A percentile compares a stretch with the other conserved stretches of the same genome.
Conservation (phyloP, 2,888 invertebrate genomes). For the Eumerus sabulonum region DNA sequence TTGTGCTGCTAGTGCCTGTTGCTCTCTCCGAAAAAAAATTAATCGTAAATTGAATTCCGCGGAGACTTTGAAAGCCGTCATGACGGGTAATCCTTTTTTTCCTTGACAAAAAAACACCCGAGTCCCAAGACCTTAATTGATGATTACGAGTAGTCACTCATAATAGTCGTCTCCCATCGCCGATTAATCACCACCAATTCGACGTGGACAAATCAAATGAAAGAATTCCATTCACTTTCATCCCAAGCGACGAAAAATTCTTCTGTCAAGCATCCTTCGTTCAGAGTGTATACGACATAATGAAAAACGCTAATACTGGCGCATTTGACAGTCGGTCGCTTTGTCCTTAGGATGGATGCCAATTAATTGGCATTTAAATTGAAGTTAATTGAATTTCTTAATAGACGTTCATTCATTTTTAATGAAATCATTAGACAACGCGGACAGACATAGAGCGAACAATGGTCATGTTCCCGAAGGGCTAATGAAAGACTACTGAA, state of each 20-base stretch:
- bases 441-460: neutral
- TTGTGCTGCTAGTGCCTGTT: too few species aligned
- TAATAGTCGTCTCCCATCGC: too few species aligned
- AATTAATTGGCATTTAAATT: slow-evolving; percentile 63
- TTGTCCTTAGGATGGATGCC: slow-evolving; percentile 28
- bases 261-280: too few species aligned
- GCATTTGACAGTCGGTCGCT: slow-evolving; percentile 32
- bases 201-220: slow-evolving; percentile 37
- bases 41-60: too few species aligned
- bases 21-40: too few species aligned
- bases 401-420: slow-evolving; percentile 64
- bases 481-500: slow-evolving; percentile 17
- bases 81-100: too few species aligned
- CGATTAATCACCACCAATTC: slow-evolving; percentile 38
- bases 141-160: too few species aligned
- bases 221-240: slow-evolving; percentile 32
- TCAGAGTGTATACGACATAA: neutral
- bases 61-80: too few species aligned
- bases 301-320: slow-evolving; percentile 18
- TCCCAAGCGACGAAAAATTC: slow-evolving; percentile 3
- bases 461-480: slow-evolving; percentile 10
- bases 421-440: slow-evolving; percentile 56
- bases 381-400: slow-evolving; percentile 63
- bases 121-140: too few species aligned
- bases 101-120: too few species aligned